These are phyloP conservation scores for Helicoverpa assulta DNA, from an alignment of 2,888 invertebrate genomes.

Conservation along the genomic window DNA sequence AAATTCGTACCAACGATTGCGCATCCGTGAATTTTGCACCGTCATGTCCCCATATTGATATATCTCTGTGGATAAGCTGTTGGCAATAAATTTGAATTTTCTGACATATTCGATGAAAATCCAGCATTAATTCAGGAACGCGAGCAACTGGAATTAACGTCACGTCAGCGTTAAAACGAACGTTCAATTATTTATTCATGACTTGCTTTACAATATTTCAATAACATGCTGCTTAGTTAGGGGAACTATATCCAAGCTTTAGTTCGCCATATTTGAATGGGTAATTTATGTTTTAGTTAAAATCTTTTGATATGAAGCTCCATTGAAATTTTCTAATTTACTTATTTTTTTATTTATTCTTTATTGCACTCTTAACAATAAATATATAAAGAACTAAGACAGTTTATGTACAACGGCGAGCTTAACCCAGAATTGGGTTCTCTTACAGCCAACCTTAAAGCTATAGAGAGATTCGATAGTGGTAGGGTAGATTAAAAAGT, in stretches of 20 bases:
- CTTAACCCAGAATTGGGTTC: too few relatives aligned
- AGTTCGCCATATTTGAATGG: background rate
- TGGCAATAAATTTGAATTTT: background rate
- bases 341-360: too few relatives aligned
- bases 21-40: background rate
- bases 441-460: too few relatives aligned
- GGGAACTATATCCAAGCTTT: background rate
- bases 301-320: background rate
- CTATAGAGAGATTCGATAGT: too few relatives aligned
- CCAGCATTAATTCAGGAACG: constrained; percentile 1
- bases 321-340: constrained; percentile 13
- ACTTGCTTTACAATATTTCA: background rate
- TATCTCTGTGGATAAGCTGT: constrained; percentile 4
- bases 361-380: too few relatives aligned
- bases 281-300: background rate
- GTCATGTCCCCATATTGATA: background rate
- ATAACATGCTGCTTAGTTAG: background rate
- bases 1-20: background rate
- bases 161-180: constrained; percentile 1
- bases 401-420: too few relatives aligned
- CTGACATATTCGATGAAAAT: constrained; percentile 2
- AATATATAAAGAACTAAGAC: too few relatives aligned
- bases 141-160: background rate
- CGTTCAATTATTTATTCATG: constrained; percentile 2
- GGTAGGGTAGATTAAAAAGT: too few relatives aligned